Evolutionary conservation across 2,797 vertebrate genomes (phyloP).

Genomic region (Fundulus diaphanus): DNA sequence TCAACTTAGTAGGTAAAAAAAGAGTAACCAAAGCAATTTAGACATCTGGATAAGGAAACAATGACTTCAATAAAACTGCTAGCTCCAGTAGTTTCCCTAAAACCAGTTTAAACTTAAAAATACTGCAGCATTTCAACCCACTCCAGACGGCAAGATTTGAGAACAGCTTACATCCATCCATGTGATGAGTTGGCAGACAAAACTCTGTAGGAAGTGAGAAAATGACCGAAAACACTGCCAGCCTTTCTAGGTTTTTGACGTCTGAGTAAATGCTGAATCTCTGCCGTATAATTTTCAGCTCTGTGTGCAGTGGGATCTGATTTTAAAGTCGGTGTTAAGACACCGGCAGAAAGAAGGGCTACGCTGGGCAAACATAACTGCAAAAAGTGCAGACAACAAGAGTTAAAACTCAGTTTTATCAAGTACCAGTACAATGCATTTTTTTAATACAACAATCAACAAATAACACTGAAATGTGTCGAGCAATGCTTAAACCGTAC

Average conservation of each 20-base stretch:
- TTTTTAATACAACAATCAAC: constrained; percentile 36
- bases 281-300: constrained; percentile 13
- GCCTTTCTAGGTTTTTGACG: constrained; percentile 12
- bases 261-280: constrained; percentile 20
- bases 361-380: constrained; percentile 24
- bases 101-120: constrained; percentile 30
- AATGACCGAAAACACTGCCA: constrained; percentile 17
- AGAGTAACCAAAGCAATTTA: constrained; percentile 27
- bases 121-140: constrained; percentile 44
- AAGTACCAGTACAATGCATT: constrained; percentile 45
- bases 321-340: constrained; percentile 23
- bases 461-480: constrained; percentile 32
- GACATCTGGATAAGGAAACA: constrained; percentile 16
- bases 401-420: constrained; percentile 43
- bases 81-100: constrained; percentile 18
- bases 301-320: not conserved
- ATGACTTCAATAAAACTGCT: constrained; percentile 18
- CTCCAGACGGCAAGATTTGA: constrained; percentile 53
- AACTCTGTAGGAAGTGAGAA: constrained; percentile 41
- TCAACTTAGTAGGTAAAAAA: constrained; percentile 36
- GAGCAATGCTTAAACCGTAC: constrained; percentile 34
- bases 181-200: constrained; percentile 25
- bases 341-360: constrained; percentile 13
- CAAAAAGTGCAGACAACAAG: constrained; percentile 35
- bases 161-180: constrained; percentile 33